A percentile compares a stretch with the other conserved stretches of the same genome.
phyloP scores from a whole-genome alignment of 2,113 vertebrate genomes.

The Eudyptes chrysolophus region DNA sequence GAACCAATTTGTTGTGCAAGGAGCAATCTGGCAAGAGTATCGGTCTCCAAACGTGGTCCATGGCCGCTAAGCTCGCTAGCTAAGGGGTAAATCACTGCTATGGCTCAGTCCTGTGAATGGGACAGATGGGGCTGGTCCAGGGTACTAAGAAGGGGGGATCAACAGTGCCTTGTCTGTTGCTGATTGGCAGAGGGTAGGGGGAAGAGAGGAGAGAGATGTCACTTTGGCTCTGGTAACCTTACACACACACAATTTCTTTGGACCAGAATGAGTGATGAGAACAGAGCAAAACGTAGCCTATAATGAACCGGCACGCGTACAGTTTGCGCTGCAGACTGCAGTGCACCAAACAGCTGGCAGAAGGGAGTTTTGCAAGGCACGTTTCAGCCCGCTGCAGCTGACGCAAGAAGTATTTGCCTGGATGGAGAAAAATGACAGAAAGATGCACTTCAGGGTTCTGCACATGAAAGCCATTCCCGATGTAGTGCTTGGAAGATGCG shows the following conservation, averaged over 20 bases:
- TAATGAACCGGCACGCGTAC: background rate
- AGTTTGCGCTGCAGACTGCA: background rate
- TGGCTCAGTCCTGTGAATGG: background rate
- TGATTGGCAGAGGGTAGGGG: background rate
- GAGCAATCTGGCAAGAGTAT: background rate
- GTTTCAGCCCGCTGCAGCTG: background rate
- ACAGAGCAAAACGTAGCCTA: accelerated
- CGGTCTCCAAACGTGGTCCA: background rate
- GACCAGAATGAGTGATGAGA: background rate
- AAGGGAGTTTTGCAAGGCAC: background rate
- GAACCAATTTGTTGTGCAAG: background rate
- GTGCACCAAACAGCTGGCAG: background rate
- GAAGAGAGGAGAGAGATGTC: background rate
- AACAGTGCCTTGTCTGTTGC: background rate
- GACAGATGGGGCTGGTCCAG: background rate
- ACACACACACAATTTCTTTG: background rate
- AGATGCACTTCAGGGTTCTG: background rate
- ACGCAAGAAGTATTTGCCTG: background rate
- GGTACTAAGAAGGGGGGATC: background rate
- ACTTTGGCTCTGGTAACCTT: background rate
- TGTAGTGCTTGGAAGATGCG: background rate
- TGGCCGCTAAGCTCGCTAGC: background rate
- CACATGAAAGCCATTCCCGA: background rate
- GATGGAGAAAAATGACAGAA: background rate
- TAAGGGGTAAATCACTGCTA: background rate